A percentile compares a stretch with the other conserved stretches of the same genome.
Evolutionary conservation across 2,113 vertebrate genomes (phyloP).

Genomic region (Hydrolagus affinis): DNA sequence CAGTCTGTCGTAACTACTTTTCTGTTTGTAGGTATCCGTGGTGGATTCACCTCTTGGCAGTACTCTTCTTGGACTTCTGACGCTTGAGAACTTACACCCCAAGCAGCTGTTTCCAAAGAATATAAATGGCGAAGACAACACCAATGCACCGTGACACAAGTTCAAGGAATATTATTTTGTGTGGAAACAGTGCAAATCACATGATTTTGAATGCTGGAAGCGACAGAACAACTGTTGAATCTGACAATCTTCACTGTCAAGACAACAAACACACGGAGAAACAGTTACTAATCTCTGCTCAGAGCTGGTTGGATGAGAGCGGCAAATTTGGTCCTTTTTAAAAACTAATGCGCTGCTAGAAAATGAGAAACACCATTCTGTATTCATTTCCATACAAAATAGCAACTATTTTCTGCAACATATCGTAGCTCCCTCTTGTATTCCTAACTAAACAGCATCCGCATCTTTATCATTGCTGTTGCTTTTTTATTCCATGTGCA

Average conservation of each 20-base stretch:
- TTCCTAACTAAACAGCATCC: too few species aligned
- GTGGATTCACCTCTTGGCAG: slow-evolving; percentile 51
- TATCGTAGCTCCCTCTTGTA: neutral
- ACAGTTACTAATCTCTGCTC: neutral
- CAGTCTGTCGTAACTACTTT: neutral
- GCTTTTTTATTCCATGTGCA: neutral
- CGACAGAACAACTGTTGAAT: too few species aligned
- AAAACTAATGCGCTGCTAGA: neutral
- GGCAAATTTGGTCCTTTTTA: neutral
- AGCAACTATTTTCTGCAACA: neutral
- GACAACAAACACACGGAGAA: neutral
- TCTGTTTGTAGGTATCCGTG: slow-evolving; percentile 41
- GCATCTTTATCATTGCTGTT: too few species aligned
- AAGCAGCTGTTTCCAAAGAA: slow-evolving; percentile 51
- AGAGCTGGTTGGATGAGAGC: neutral
- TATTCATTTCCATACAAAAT: neutral
- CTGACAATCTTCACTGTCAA: neutral
- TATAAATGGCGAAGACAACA: neutral
- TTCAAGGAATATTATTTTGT: neutral
- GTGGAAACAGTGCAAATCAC: too few species aligned
- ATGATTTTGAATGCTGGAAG: too few species aligned
- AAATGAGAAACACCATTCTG: neutral
- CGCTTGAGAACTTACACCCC: slow-evolving; percentile 39
- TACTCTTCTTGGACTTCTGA: slow-evolving; percentile 46
- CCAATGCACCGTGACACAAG: neutral